Evolutionary conservation across 2,113 vertebrate species (phyloP).

Genomic region (Oncorhynchus clarkii): DNA sequence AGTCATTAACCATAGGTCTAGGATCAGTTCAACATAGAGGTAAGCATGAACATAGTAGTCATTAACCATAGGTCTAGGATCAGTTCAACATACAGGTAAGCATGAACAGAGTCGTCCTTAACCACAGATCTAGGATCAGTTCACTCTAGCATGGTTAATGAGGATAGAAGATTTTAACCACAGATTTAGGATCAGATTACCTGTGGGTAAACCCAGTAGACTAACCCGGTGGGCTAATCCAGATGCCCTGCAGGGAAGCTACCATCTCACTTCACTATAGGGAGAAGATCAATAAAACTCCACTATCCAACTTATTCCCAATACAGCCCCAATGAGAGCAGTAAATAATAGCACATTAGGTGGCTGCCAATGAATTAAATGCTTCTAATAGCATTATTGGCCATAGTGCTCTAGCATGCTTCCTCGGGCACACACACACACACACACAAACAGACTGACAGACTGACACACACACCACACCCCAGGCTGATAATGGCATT

Average conservation of each 20-base stretch:
- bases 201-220: neutral
- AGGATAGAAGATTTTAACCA: too few species aligned
- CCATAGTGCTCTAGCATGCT: constrained; percentile 8
- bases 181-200: too few species aligned
- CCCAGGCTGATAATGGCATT: too few species aligned
- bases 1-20: constrained; percentile 26
- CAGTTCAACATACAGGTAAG: constrained; percentile 88
- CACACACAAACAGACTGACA: too few species aligned
- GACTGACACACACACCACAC: neutral
- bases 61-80: too few species aligned
- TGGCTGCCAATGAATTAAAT: constrained; percentile 15
- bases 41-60: neutral
- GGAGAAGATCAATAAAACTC: constrained; percentile 4
- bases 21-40: neutral
- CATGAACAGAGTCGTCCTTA: neutral
- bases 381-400: constrained; percentile 29
- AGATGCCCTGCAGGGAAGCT: constrained; percentile 8
- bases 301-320: neutral
- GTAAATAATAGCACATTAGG: constrained; percentile 12
- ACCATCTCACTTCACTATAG: constrained; percentile 5
- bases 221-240: neutral
- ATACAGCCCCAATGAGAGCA: neutral
- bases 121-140: constrained; percentile 24
- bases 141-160: neutral
- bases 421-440: neutral